Percentiles rank a stretch among this genome's conserved stretches.
phyloP scores from a whole-genome alignment of 2,113 vertebrate species.

The Myiagra hebetior region DNA sequence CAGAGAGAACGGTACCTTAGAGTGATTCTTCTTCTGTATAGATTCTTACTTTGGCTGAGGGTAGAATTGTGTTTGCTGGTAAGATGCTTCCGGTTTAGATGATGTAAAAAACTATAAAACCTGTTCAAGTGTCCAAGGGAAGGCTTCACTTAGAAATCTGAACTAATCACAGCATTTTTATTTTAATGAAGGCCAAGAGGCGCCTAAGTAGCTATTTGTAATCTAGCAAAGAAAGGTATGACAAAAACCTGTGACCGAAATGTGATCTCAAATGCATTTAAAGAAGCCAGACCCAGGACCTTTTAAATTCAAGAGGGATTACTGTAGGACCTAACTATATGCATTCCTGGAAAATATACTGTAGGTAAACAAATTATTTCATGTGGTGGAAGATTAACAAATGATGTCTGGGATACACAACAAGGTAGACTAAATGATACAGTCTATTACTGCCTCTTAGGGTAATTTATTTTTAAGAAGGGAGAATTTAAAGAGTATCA shows the following conservation, averaged over 20 bases:
- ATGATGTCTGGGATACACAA: background rate
- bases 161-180: background rate
- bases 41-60: background rate
- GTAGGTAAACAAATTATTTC: slow-evolving; percentile 4
- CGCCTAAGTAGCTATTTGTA: background rate
- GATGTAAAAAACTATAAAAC: background rate
- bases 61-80: background rate
- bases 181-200: background rate
- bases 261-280: background rate
- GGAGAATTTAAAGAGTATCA: background rate
- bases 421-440: background rate
- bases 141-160: background rate
- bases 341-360: background rate
- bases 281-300: background rate
- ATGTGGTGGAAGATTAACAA: background rate
- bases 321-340: background rate
- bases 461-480: slow-evolving; percentile 3
- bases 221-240: background rate
- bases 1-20: background rate
- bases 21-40: background rate
- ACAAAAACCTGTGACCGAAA: background rate
- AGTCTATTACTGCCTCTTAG: background rate
- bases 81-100: background rate
- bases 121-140: background rate
- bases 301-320: background rate